Conservation (phyloP, 2,113 vertebrate species). For the Saccopteryx bilineata region DNA sequence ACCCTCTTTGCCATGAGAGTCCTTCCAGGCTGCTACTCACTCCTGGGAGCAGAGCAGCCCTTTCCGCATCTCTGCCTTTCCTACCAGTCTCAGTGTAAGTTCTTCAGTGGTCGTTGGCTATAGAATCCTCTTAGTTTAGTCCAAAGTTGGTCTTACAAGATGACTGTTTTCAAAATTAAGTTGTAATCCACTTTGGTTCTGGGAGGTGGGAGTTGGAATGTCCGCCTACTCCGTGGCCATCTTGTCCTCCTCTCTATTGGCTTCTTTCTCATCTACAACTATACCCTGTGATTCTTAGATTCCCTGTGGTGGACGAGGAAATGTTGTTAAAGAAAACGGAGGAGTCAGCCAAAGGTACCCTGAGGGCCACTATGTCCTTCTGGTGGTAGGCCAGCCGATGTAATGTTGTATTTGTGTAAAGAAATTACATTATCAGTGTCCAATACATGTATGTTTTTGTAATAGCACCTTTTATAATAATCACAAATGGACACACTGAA, state of each 20-base stretch:
- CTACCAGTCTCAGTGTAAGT: too few relatives aligned
- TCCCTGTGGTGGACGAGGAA: not conserved
- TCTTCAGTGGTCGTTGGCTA: too few relatives aligned
- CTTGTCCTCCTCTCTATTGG: not conserved
- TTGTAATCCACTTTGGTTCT: too few relatives aligned
- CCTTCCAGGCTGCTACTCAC: too few relatives aligned
- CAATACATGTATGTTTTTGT: not conserved
- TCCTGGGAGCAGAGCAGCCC: too few relatives aligned
- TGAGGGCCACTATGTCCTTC: not conserved
- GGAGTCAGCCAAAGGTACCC: not conserved
- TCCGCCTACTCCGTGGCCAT: too few relatives aligned
- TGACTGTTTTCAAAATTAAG: too few relatives aligned
- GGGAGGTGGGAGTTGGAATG: too few relatives aligned
- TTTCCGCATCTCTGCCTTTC: too few relatives aligned
- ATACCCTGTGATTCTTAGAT: not conserved
- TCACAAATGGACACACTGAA: not conserved
- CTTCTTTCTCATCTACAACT: not conserved
- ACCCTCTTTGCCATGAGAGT: too few relatives aligned
- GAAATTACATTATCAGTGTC: not conserved
- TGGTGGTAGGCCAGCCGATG: not conserved
- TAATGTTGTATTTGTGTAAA: not conserved
- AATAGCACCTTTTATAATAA: not conserved
- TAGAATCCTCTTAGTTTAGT: too few relatives aligned
- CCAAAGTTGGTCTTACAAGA: too few relatives aligned
- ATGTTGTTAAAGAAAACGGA: not conserved